Evolutionary conservation across 1,140 invertebrate genomes (phyloP), one percentile per base, ranked within the genome.

Genomic region (Aricia agestis): DNA sequence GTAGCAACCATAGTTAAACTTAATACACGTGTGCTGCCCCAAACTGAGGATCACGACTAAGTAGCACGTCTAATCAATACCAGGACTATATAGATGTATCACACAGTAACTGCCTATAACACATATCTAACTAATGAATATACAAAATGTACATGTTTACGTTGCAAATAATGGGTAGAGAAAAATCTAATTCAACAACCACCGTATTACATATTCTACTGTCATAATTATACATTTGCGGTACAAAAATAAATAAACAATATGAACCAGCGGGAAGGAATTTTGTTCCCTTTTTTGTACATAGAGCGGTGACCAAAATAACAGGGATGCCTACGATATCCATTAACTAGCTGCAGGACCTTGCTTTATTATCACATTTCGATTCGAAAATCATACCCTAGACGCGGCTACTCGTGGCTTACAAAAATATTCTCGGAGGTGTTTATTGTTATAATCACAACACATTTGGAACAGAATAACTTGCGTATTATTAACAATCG

Each of bases 41-140:
- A 25, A 63, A 63, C 18, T 63, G 6, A 63, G 19, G 7, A 63
- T 19, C 18, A 63, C 59, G 59, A 63, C 58, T 19, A 63, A 63
- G 59, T 63, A 63, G 59, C 59, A 63, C 59, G 17, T 9, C 59
- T 63, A 63, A 19, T 11, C 59, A 63, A 63, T 63, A 63, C 59
- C 59, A 25, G 59, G 17, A 63, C 18, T 19, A 19, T 19, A 63
- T 68, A 25, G 58, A 19, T 63, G 59, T 19, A 80, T 79, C 78
- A 83, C 78, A 80, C 80, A 69, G 63, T 77, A 79, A 78, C 77
- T 78, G 75, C 68, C 80, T 83, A 78, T 74, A 76, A 78, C 74
- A 80, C 74, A 78, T 76, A 77, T 77, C 75, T 79, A 82, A 71
- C 58, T 81, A 13, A 36, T 66, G 69, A 74, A 76, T 78, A 72